Conservation (phyloP, 1,140 invertebrate species). For the Pogonognathellus flavescens region DNA sequence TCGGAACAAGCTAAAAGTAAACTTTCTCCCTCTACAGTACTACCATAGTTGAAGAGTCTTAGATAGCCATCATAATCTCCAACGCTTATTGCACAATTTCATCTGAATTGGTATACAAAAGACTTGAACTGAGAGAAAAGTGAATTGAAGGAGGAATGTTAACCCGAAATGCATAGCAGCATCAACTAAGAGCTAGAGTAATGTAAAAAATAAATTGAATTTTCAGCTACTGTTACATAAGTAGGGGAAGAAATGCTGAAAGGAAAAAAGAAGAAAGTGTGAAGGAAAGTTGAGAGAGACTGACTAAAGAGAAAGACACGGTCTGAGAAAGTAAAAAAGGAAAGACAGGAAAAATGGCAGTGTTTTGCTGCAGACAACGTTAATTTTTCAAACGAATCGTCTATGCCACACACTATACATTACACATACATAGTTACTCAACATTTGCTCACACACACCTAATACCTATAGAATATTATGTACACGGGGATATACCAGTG, state of each 20-base stretch:
- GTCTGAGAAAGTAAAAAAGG: constrained; percentile 42
- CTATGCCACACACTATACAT: constrained; percentile 32
- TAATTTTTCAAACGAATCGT: constrained; percentile 49
- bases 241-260: neutral
- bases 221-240: neutral
- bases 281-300: constrained; percentile 15
- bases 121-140: no score
- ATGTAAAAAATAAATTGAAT: constrained; percentile 27
- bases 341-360: constrained; percentile 36
- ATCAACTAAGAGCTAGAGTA: neutral
- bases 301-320: constrained; percentile 10
- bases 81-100: no score
- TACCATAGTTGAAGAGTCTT: no score
- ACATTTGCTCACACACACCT: no score
- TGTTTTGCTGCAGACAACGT: constrained; percentile 49
- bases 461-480: no score
- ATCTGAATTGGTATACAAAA: no score
- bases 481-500: neutral
- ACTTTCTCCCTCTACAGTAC: no score
- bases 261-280: constrained; percentile 26
- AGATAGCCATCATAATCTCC: no score
- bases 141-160: no score
- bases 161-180: no score
- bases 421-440: constrained; percentile 7
- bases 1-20: no score